These are phyloP conservation scores for Sycobia sp. DNA, from an alignment of 1,140 invertebrate species.

Conservation along the genomic window DNA sequence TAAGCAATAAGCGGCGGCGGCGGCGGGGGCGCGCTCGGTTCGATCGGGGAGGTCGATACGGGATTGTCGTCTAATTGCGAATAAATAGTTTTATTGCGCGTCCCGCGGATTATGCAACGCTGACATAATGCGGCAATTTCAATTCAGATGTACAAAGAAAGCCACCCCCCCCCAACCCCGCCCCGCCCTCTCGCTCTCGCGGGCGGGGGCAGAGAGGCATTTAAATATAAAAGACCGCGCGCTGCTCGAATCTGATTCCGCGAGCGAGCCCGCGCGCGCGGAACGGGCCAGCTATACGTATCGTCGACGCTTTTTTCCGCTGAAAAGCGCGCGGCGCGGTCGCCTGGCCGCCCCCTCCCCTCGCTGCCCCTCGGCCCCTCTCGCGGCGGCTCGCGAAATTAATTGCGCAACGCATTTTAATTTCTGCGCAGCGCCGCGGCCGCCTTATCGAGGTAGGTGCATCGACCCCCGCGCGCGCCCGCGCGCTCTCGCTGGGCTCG, in stretches of 20 bases:
- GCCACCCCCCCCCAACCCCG: neutral
- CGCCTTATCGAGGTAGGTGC: slow-evolving; percentile 21
- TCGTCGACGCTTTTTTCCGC: too few species aligned
- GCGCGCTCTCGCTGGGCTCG: too few species aligned
- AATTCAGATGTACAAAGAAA: slow-evolving; percentile 1
- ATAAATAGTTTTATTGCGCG: slow-evolving; percentile 15
- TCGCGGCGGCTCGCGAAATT: slow-evolving; percentile 7
- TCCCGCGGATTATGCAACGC: neutral
- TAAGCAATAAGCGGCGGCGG: slow-evolving; percentile 11
- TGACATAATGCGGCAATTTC: slow-evolving; percentile 19
- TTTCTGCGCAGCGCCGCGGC: slow-evolving; percentile 5
- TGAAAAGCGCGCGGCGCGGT: too few species aligned
- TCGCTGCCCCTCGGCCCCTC: neutral
- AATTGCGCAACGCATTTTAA: slow-evolving; percentile 28
- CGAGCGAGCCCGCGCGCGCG: too few species aligned
- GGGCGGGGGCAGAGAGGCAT: neutral
- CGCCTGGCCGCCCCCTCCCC: too few species aligned
- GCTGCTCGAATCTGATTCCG: neutral
- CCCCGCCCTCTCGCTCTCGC: too few species aligned
- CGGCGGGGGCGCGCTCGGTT: too few species aligned
- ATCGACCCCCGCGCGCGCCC: slow-evolving; percentile 10
- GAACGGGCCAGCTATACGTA: too few species aligned
- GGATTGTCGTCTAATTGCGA: slow-evolving; percentile 15
- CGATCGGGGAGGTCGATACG: neutral
- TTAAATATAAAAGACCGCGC: slow-evolving; percentile 11